Percentiles rank a stretch among this genome's conserved stretches.
Conservation (phyloP, 2,113 vertebrate species). For the Pampusana beccarii region DNA sequence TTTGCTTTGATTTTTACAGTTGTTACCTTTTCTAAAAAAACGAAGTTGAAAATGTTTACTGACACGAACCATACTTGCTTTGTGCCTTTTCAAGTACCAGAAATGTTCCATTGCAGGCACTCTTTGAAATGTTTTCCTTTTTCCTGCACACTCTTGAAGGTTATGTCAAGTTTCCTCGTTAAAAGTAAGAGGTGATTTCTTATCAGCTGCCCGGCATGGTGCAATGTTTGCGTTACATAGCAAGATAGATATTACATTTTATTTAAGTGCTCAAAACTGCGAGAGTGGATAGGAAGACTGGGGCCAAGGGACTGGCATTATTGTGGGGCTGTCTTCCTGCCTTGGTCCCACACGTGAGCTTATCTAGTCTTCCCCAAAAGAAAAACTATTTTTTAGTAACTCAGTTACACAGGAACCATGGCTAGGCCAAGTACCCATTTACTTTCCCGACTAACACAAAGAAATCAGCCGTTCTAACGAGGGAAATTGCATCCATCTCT, state of each 20-base stretch:
- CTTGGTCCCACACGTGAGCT: neutral
- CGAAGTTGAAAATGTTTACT: neutral
- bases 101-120: neutral
- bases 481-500: neutral
- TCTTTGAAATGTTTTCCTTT: conserved; percentile 2
- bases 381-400: neutral
- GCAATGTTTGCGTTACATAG: neutral
- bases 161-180: neutral
- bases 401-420: neutral
- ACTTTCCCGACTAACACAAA: neutral
- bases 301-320: neutral
- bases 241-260: neutral
- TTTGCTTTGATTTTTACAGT: neutral
- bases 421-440: neutral
- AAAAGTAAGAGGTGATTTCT: neutral
- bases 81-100: neutral
- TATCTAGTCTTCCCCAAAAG: neutral
- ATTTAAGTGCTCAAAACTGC: neutral
- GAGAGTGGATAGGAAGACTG: neutral
- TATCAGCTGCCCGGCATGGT: neutral
- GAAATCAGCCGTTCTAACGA: neutral
- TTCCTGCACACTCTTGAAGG: neutral
- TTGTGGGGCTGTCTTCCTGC: neutral
- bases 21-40: neutral
- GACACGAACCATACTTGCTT: neutral